Conservation (phyloP, 2,113 vertebrate species). For the Ammodramus savannarum region DNA sequence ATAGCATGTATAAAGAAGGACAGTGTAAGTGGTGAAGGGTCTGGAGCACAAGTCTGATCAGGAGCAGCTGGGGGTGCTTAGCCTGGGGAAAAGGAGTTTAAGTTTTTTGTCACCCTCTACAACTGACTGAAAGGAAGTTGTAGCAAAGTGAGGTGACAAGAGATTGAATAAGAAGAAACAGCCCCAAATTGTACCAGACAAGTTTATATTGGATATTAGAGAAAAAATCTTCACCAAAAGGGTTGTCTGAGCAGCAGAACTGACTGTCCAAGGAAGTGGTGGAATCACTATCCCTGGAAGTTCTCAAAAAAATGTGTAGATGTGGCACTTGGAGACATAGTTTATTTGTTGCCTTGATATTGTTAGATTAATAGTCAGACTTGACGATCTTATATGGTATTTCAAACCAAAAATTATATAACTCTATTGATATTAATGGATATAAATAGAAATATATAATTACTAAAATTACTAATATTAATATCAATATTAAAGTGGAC, state of each 20-base stretch:
- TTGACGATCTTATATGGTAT: background rate
- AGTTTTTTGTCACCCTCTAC: background rate
- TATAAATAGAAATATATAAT: too few species aligned
- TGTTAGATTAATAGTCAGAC: background rate
- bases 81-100: background rate
- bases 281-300: background rate
- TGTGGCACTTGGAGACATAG: background rate
- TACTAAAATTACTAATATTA: background rate
- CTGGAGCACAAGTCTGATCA: background rate
- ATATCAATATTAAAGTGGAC: background rate
- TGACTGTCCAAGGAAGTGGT: background rate
- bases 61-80: background rate
- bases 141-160: background rate
- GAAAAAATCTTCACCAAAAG: background rate
- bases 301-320: background rate
- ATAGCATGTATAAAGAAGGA: background rate
- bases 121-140: background rate
- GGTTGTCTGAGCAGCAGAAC: background rate
- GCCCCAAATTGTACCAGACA: background rate
- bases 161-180: background rate
- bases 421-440: background rate
- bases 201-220: background rate
- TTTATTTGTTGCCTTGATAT: background rate
- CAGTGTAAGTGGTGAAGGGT: accelerated
- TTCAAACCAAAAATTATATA: background rate